These are phyloP conservation scores for Neolamprologus fasciatus DNA, from an alignment of 2,113 vertebrate species.

Conservation along the genomic window DNA sequence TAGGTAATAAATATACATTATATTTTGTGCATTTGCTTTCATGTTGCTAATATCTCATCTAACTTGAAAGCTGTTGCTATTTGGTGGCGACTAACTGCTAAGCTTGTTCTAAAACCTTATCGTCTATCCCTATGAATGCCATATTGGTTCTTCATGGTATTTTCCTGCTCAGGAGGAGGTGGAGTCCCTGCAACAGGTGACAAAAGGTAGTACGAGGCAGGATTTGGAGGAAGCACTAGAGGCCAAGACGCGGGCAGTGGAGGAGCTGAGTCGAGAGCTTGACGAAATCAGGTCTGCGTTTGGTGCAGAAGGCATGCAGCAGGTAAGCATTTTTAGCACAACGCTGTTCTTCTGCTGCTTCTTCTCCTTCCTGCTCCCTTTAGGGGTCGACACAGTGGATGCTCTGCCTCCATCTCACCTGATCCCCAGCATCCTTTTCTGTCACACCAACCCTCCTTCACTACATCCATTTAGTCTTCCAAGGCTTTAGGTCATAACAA, in stretches of 20 bases:
- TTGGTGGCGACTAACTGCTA: not conserved
- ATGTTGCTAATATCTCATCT: not conserved
- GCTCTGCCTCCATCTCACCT: not conserved
- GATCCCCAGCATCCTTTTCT: not conserved
- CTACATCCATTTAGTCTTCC: not conserved
- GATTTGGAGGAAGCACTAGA: constrained; percentile 80
- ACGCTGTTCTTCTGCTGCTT: not conserved
- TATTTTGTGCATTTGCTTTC: not conserved
- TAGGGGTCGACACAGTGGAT: not conserved
- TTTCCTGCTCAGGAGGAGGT: constrained; percentile 72
- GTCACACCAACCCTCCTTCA: not conserved
- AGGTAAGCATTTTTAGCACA: constrained; percentile 68
- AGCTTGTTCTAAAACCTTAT: not conserved
- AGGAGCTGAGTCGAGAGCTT: constrained; percentile 83
- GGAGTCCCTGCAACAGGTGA: constrained; percentile 74
- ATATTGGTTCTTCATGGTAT: not conserved
- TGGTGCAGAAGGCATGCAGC: constrained; percentile 87
- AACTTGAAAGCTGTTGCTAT: constrained; percentile 2
- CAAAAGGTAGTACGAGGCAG: constrained; percentile 69
- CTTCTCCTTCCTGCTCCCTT: not conserved
- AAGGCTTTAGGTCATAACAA: not conserved
- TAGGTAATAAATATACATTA: not conserved
- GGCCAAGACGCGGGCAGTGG: constrained; percentile 79
- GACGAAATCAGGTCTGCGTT: constrained; percentile 82
- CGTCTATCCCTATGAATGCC: not conserved